Base-by-base conservation (phyloP, 2,797 vertebrate genomes). In the Cyprinella venusta region DNA sequence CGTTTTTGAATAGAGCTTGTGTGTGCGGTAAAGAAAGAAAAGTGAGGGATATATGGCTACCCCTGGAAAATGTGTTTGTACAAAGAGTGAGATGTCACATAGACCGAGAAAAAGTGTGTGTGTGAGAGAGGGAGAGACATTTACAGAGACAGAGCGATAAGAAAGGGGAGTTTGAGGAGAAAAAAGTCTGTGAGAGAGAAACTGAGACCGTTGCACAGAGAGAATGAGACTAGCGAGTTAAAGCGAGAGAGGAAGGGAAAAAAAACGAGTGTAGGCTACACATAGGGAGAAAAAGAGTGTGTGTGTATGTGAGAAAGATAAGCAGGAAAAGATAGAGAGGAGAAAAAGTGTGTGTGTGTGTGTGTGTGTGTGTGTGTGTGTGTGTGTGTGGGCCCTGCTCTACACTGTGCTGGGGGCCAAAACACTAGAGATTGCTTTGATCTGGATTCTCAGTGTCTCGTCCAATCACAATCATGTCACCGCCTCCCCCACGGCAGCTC, bases 371-470 rank as follows among this genome's bases (percentile, higher is more conserved):
- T 42, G 40, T 42, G 86, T 86, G 79, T 79, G 80, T 86, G 83
- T 89, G 89, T 90, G 89, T 92, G 92, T 91, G 91, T 92, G 93
- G 92, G 92, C 92, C 92, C 75, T 8, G 88, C 90, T 90, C 91
- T 90, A 90, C 91, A 91, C 93, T 93, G 90, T 77, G 93, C 94
- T 94, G 92, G 93, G 95, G 94, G 94, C 94, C 94, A 94, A 95
- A 94, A 94, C 94, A 95, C 93, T 93, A 93, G 93, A 95, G 94
- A 95, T 95, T 93, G 93, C 95, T 95, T 96, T 95, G 94, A 96
- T 96, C 94, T 95, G 94, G 92, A 93, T 95, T 94, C 93, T 94
- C 91, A 89, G 91, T 93, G 94, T 95, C 94, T 94, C 91, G 93
- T 95, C 94, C 94, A 95, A 95, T 96, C 94, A 94, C 93, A 94